Percentiles rank a stretch among this genome's conserved stretches.
These are phyloP conservation scores for Danio albolineatus DNA, from an alignment of 2,797 vertebrate species.

Conservation along the genomic window DNA sequence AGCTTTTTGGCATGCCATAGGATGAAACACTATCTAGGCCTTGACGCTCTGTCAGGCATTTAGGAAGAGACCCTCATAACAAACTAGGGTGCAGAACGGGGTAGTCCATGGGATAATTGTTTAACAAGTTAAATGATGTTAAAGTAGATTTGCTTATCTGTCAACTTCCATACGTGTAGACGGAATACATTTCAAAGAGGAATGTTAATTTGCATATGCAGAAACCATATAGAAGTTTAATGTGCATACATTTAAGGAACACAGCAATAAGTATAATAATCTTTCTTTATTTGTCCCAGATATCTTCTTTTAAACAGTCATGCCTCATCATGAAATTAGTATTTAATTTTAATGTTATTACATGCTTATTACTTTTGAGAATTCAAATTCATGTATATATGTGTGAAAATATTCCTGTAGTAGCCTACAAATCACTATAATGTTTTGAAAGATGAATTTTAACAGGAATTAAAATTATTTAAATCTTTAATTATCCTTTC, in stretches of 20 bases:
- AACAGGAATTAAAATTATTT: no score
- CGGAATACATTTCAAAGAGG: no score
- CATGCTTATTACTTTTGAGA: not conserved
- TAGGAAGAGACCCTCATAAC: conserved; percentile 25
- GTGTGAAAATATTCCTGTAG: no score
- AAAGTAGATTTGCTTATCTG: not conserved
- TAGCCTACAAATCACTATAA: no score
- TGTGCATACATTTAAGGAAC: not conserved
- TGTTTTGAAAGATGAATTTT: no score
- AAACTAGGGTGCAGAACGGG: not conserved
- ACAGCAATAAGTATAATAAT: not conserved
- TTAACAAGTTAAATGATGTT: not conserved
- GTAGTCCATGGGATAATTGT: not conserved
- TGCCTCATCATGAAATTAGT: not conserved
- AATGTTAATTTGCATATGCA: not conserved
- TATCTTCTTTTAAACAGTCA: not conserved
- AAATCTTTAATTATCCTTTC: no score
- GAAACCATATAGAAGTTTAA: not conserved
- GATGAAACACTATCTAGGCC: conserved; percentile 71
- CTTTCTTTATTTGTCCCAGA: not conserved
- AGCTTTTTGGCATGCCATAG: conserved; percentile 76
- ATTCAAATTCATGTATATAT: not conserved
- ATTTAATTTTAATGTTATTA: not conserved
- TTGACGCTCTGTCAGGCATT: conserved; percentile 69
- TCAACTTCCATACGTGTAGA: not conserved